These are phyloP conservation scores for Dermolepida albohirtum DNA, from an alignment of 2,888 invertebrate species.

Conservation along the genomic window DNA sequence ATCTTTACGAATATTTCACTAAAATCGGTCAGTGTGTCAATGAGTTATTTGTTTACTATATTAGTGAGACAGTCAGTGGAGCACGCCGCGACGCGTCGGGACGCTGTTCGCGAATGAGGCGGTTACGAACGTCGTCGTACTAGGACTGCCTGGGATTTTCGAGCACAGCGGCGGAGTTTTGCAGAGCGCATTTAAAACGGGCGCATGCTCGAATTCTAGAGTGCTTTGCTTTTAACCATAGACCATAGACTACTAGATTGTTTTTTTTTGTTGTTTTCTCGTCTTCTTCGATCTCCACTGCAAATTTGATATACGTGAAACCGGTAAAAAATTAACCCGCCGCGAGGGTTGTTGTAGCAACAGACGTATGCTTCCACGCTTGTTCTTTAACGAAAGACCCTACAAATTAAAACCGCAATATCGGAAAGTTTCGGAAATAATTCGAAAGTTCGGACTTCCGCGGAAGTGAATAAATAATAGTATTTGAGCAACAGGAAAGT, in stretches of 20 bases:
- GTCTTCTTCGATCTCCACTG: too few species aligned
- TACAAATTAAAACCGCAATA: too few species aligned
- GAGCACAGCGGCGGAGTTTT: conserved; percentile 51
- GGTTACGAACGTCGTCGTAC: conserved; percentile 49
- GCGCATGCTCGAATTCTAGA: conserved; percentile 50
- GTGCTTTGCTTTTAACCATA: conserved; percentile 44
- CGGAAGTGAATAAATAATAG: too few species aligned
- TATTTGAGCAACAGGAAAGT: too few species aligned
- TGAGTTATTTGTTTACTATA: conserved; percentile 27
- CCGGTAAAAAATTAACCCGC: too few species aligned
- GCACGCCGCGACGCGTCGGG: conserved; percentile 45
- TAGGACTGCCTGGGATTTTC: conserved; percentile 54
- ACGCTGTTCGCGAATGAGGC: conserved; percentile 45
- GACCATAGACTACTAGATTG: not conserved
- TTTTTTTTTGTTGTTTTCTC: too few species aligned
- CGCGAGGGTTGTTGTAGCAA: too few species aligned
- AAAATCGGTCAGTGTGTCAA: conserved; percentile 7
- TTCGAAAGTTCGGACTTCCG: too few species aligned
- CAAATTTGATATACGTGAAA: too few species aligned
- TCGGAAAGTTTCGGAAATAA: too few species aligned
- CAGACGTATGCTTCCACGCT: too few species aligned
- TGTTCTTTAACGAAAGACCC: too few species aligned
- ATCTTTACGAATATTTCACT: not conserved
- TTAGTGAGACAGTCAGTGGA: conserved; percentile 20
- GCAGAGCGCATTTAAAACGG: conserved; percentile 49